Evolutionary conservation across 2,888 invertebrate species (phyloP).

Genomic region (Spodoptera exigua): DNA sequence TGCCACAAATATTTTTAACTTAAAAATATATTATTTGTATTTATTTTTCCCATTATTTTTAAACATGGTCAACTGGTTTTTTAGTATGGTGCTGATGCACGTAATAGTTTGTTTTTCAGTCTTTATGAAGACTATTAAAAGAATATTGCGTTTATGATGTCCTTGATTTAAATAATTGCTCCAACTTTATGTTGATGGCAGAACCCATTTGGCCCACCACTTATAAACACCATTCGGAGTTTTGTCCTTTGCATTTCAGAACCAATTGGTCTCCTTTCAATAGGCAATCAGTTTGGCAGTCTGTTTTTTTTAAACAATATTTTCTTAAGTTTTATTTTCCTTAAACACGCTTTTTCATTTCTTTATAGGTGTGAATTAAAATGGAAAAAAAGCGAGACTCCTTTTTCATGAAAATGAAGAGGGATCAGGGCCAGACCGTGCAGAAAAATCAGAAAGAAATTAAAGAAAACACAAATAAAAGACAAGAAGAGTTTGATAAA

Average conservation of each 20-base stretch:
- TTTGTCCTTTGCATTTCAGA: too few relatives aligned
- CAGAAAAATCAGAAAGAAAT: conserved; percentile 44
- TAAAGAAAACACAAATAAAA: conserved; percentile 55
- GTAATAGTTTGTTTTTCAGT: too few relatives aligned
- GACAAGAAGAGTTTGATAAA: conserved; percentile 73
- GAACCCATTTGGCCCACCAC: too few relatives aligned
- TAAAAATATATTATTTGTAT: not conserved
- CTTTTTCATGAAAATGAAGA: conserved; percentile 77
- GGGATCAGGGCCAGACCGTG: conserved; percentile 32
- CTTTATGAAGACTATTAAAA: too few relatives aligned
- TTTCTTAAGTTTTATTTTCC: conserved; percentile 54
- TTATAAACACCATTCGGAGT: too few relatives aligned
- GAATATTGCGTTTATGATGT: too few relatives aligned
- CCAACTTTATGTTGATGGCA: too few relatives aligned
- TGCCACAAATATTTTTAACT: conserved; percentile 37
- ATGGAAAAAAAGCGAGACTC: conserved; percentile 81
- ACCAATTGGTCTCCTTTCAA: not conserved
- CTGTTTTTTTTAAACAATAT: conserved; percentile 11
- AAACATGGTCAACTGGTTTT: too few relatives aligned
- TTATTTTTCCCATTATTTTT: too few relatives aligned
- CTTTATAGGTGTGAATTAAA: conserved; percentile 81
- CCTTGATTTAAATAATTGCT: too few relatives aligned
- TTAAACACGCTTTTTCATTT: conserved; percentile 87
- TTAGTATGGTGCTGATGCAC: too few relatives aligned
- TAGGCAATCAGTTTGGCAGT: conserved; percentile 53